These are phyloP conservation scores for Rhimphoctona megacephalus DNA, from an alignment of 2,888 invertebrate species.

Conservation along the genomic window DNA sequence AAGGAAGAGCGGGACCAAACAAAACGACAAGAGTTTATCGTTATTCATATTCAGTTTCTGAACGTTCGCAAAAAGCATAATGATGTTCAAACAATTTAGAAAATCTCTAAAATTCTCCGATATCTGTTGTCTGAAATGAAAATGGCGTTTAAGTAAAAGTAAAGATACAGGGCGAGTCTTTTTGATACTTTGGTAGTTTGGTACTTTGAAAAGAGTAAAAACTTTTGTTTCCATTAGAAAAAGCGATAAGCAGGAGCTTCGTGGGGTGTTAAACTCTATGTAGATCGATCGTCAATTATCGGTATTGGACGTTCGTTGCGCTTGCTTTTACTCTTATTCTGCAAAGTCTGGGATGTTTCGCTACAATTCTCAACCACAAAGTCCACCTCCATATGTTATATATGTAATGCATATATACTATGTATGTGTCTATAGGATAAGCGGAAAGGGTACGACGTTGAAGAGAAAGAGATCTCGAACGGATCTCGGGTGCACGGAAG, in stretches of 20 bases:
- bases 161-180: too few species aligned
- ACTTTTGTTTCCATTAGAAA: conserved; percentile 38
- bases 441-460: conserved; percentile 47
- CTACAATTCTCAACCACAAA: conserved; percentile 7
- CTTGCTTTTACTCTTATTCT: conserved; percentile 25
- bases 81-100: too few species aligned
- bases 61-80: too few species aligned
- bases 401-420: background rate
- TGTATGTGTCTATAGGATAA: background rate
- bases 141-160: background rate
- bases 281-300: conserved; percentile 56
- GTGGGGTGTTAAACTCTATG: conserved; percentile 23
- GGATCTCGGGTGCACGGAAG: conserved; percentile 61
- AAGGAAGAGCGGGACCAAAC: too few species aligned
- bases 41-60: too few species aligned
- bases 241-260: conserved; percentile 38
- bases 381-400: background rate
- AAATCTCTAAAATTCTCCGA: too few species aligned
- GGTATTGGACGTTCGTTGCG: conserved; percentile 28
- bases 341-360: conserved; percentile 32
- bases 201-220: conserved; percentile 25
- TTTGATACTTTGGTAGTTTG: background rate
- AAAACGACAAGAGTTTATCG: too few species aligned
- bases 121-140: too few species aligned
- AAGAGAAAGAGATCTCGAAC: conserved; percentile 57